Evolutionary conservation across 2,797 vertebrate genomes (phyloP).

Genomic region (Sphenopsis melanotis): DNA sequence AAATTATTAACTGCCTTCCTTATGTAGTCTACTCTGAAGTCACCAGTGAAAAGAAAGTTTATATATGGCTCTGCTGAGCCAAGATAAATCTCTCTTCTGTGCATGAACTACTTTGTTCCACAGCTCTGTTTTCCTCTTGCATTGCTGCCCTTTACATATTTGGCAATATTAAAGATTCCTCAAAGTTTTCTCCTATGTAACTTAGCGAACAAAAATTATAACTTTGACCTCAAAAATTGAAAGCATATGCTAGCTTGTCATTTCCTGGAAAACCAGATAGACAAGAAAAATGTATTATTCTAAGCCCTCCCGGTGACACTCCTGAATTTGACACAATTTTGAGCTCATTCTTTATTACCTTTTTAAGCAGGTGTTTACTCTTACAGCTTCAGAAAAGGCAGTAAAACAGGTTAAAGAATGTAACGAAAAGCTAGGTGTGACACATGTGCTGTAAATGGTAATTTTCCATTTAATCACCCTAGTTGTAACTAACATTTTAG

Average conservation of each 20-base stretch:
- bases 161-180: slow-evolving; percentile 67
- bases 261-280: slow-evolving; percentile 38
- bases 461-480: background rate
- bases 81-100: slow-evolving; percentile 57
- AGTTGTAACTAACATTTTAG: background rate
- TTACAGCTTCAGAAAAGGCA: background rate
- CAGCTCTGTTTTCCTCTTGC: slow-evolving; percentile 36
- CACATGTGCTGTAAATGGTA: background rate
- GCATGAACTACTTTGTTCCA: slow-evolving; percentile 54
- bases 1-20: slow-evolving; percentile 33
- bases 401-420: background rate
- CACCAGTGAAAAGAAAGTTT: slow-evolving; percentile 39
- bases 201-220: slow-evolving; percentile 48
- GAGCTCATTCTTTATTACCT: background rate
- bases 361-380: slow-evolving; percentile 28
- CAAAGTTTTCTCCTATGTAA: slow-evolving; percentile 62
- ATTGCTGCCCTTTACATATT: slow-evolving; percentile 59
- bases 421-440: background rate
- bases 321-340: background rate
- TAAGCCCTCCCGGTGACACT: background rate
- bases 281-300: slow-evolving; percentile 30
- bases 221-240: slow-evolving; percentile 60
- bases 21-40: slow-evolving; percentile 25
- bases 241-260: slow-evolving; percentile 64
- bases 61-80: slow-evolving; percentile 34